These are phyloP conservation scores for Poecilia wingei DNA, from an alignment of 2,797 vertebrate species.

Conservation along the genomic window DNA sequence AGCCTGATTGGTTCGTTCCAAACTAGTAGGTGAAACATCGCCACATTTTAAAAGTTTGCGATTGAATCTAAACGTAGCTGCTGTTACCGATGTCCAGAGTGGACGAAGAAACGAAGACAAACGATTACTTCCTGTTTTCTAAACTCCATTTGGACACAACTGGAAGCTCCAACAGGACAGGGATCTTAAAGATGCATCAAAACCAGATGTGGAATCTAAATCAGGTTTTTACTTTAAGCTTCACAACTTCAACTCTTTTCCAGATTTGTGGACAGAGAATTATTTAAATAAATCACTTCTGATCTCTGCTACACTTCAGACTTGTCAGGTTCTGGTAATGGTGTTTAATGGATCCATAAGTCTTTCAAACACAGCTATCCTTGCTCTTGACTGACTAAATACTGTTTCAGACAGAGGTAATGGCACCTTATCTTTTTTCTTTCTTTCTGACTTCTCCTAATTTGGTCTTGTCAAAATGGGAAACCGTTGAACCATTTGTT, in stretches of 20 bases:
- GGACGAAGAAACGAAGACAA: background rate
- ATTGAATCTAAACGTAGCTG: no score
- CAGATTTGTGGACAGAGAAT: background rate
- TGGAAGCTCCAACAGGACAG: background rate
- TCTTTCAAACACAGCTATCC: background rate
- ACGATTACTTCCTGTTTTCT: background rate
- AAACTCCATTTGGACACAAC: background rate
- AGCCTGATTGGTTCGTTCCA: no score
- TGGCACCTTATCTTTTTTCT: background rate
- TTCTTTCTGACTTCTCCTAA: background rate
- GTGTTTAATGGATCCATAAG: background rate
- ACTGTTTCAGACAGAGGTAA: no score
- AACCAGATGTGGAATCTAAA: background rate
- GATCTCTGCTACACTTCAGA: background rate
- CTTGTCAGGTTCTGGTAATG: background rate
- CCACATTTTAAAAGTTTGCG: no score
- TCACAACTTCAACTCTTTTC: background rate
- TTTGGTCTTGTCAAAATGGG: background rate
- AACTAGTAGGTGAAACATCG: no score
- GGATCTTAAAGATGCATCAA: background rate
- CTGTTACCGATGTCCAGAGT: background rate
- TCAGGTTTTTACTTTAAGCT: background rate
- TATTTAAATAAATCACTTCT: background rate
- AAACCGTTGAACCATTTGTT: background rate
- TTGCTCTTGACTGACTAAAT: background rate